These are phyloP conservation scores for Oscheius sp. DNA, from an alignment of 2,888 invertebrate species.

Conservation along the genomic window DNA sequence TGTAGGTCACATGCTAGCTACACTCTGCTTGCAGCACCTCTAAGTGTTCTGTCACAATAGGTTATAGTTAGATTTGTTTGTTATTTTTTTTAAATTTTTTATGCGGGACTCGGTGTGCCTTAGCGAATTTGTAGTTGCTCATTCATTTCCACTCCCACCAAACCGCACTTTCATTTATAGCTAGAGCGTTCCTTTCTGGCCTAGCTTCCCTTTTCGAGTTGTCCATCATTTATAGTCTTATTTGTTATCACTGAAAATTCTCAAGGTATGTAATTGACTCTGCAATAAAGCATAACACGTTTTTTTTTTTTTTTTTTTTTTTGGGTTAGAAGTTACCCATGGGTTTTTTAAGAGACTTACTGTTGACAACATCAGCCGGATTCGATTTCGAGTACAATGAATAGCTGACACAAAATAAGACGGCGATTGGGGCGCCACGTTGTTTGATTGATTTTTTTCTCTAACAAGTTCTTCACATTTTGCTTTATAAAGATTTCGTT, in stretches of 20 bases:
- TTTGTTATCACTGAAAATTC: too few species aligned
- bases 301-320: background rate
- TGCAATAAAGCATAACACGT: conserved; percentile 6
- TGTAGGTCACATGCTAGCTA: background rate
- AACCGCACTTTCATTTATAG: conserved; percentile 17
- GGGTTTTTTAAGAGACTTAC: too few species aligned
- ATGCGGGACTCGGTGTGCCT: conserved; percentile 26
- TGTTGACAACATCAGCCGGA: too few species aligned
- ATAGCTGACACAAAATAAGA: too few species aligned
- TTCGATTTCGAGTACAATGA: too few species aligned
- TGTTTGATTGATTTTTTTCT: background rate
- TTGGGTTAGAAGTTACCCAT: too few species aligned
- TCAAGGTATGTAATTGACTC: too few species aligned
- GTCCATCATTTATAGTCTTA: background rate
- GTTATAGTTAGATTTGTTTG: conserved; percentile 5
- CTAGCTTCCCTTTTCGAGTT: conserved; percentile 4
- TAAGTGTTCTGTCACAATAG: background rate
- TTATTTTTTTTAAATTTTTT: background rate
- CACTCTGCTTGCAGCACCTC: background rate
- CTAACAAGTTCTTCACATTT: too few species aligned
- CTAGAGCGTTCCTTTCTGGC: background rate
- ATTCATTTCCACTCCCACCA: background rate
- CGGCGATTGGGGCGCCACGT: background rate
- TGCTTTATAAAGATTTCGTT: too few species aligned
- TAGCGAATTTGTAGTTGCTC: conserved; percentile 5